These are phyloP conservation scores for Gymnosoma rotundatum DNA, from an alignment of 2,888 invertebrate species.

Conservation along the genomic window DNA sequence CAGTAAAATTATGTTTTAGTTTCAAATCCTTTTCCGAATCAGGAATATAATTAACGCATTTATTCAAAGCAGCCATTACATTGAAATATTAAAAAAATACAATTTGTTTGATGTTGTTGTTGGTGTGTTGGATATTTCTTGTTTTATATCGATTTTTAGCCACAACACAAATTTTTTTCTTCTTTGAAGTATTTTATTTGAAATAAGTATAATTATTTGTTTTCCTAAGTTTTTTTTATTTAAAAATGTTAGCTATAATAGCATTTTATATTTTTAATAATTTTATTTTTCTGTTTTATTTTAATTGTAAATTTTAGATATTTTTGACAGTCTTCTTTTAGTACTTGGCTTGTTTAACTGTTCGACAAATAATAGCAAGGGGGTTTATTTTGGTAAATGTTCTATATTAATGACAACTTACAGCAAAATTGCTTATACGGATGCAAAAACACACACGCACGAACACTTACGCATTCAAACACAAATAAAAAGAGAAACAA, in stretches of 20 bases:
- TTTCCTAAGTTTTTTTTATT: not conserved
- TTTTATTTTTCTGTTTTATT: slow-evolving; percentile 8
- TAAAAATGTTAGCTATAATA: not conserved
- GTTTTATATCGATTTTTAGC: slow-evolving; percentile 61
- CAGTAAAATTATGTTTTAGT: not conserved
- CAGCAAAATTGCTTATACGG: slow-evolving; percentile 1
- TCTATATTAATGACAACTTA: slow-evolving; percentile 38
- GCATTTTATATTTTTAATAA: not conserved
- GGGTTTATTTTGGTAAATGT: slow-evolving; percentile 62
- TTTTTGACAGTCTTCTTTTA: slow-evolving; percentile 61
- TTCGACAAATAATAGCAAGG: slow-evolving; percentile 57
- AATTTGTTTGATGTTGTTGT: not conserved
- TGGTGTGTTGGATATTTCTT: not conserved
- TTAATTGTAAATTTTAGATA: slow-evolving; percentile 24
- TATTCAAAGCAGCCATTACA: slow-evolving; percentile 59
- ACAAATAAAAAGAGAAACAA: not conserved
- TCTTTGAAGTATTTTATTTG: slow-evolving; percentile 15
- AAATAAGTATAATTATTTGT: not conserved
- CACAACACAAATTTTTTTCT: slow-evolving; percentile 17
- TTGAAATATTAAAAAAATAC: slow-evolving; percentile 4
- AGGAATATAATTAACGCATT: slow-evolving; percentile 48
- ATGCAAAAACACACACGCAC: not conserved
- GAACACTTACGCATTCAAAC: not conserved
- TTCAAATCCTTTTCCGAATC: not conserved
- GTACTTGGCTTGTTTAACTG: slow-evolving; percentile 63